phyloP scores from a whole-genome alignment of 2,113 vertebrate species.

The Malurus alboscapulatus region DNA sequence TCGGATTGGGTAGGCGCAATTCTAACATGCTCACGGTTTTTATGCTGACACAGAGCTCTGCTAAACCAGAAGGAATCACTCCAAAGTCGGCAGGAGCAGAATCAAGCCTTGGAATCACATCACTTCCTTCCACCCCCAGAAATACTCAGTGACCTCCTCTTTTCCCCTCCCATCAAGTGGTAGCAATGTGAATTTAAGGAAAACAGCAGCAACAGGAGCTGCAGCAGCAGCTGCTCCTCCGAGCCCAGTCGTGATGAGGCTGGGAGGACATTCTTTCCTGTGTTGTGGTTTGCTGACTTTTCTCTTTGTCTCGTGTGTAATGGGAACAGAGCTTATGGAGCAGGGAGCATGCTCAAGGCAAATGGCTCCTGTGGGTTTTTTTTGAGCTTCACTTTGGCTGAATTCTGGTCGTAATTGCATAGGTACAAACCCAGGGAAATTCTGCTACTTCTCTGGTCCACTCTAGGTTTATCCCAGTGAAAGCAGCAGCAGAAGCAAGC shows the following conservation, averaged over 20 bases:
- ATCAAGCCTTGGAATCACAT: not conserved
- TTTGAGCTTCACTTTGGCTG: not conserved
- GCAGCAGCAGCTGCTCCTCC: not conserved
- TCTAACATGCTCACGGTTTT: not conserved
- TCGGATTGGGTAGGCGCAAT: not conserved
- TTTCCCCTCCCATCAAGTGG: not conserved
- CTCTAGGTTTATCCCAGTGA: not conserved
- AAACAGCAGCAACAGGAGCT: conserved; percentile 2
- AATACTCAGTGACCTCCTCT: not conserved
- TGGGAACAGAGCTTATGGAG: not conserved
- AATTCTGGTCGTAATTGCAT: not conserved
- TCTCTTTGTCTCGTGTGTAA: not conserved
- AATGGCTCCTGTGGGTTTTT: not conserved
- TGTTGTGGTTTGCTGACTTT: conserved; percentile 62
- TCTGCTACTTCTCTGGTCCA: not conserved
- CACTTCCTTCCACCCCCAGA: conserved; percentile 52
- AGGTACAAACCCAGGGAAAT: not conserved
- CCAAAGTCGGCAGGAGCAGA: not conserved
- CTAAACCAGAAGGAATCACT: not conserved
- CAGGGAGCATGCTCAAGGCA: not conserved
- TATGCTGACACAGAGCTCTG: not conserved
- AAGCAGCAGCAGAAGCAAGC: not conserved
- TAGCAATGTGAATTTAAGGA: conserved; percentile 22
- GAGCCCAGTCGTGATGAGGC: not conserved
- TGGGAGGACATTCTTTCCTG: conserved; percentile 32